A percentile compares a stretch with the other conserved stretches of the same genome.
These are phyloP conservation scores for Chrysolina americana DNA, from an alignment of 2,888 invertebrate genomes.

Conservation along the genomic window DNA sequence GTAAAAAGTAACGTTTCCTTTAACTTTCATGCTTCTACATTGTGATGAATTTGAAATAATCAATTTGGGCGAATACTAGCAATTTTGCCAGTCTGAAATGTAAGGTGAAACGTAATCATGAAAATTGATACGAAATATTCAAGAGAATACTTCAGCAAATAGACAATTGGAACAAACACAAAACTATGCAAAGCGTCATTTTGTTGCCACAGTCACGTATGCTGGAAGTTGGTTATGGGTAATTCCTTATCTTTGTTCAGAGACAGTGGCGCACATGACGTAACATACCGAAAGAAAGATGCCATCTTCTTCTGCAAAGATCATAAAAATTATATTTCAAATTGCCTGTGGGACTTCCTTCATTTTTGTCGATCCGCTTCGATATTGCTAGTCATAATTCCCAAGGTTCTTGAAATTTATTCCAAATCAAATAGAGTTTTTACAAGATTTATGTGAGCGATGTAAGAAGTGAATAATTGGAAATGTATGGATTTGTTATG, in stretches of 20 bases:
- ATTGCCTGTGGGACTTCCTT: slow-evolving; percentile 49
- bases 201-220: slow-evolving; percentile 57
- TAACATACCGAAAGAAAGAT: slow-evolving; percentile 42
- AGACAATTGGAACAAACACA: slow-evolving; percentile 40
- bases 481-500: neutral
- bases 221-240: slow-evolving; percentile 41
- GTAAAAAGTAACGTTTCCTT: neutral
- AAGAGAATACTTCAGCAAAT: slow-evolving; percentile 34
- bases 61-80: neutral
- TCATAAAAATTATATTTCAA: slow-evolving; percentile 53
- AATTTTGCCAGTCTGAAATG: neutral
- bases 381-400: slow-evolving; percentile 29
- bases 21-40: neutral
- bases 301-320: slow-evolving; percentile 43
- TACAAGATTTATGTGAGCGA: slow-evolving; percentile 32
- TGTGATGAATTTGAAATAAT: neutral
- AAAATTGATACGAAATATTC: neutral
- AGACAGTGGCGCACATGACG: slow-evolving; percentile 46
- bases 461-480: slow-evolving; percentile 31
- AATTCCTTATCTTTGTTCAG: slow-evolving; percentile 60
- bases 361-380: slow-evolving; percentile 36
- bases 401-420: slow-evolving; percentile 31
- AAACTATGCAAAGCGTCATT: slow-evolving; percentile 48
- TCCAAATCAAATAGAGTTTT: slow-evolving; percentile 37
- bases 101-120: neutral